Evolutionary conservation across 1,140 invertebrate species (phyloP).

Genomic region (Drosophila repleta): DNA sequence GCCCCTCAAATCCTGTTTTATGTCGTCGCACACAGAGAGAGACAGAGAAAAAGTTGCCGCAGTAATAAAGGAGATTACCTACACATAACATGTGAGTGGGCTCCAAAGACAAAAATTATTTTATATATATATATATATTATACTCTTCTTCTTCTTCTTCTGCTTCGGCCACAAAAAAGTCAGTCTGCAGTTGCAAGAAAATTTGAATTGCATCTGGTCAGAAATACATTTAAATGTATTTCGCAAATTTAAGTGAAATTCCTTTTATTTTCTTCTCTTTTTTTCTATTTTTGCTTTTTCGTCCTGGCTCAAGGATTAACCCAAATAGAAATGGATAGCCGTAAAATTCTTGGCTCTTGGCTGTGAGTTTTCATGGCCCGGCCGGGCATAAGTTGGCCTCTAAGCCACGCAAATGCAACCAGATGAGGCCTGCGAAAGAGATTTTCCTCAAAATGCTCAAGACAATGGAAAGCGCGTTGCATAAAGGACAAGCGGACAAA

Average conservation of each 20-base stretch:
- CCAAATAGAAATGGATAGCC: slow-evolving; percentile 25
- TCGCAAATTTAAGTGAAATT: slow-evolving; percentile 29
- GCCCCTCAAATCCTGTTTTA: slow-evolving; percentile 69
- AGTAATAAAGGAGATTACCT: slow-evolving; percentile 82
- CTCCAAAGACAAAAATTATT: slow-evolving; percentile 57
- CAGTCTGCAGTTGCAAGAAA: not conserved
- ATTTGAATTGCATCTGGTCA: not conserved
- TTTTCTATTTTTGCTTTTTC: slow-evolving; percentile 4
- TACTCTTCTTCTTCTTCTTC: slow-evolving; percentile 14
- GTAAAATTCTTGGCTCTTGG: slow-evolving; percentile 8
- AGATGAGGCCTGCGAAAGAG: not conserved
- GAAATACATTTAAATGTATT: slow-evolving; percentile 31
- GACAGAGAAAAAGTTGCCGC: slow-evolving; percentile 66
- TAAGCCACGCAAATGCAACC: slow-evolving; percentile 4
- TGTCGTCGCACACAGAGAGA: slow-evolving; percentile 30
- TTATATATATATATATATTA: slow-evolving; percentile 18
- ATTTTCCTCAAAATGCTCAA: not conserved
- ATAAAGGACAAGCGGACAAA: not conserved
- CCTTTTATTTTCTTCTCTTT: slow-evolving; percentile 1
- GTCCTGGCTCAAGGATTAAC: slow-evolving; percentile 20
- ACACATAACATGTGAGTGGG: slow-evolving; percentile 70
- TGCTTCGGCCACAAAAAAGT: slow-evolving; percentile 29
- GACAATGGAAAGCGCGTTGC: slow-evolving; percentile 8
- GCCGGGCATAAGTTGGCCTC: slow-evolving; percentile 3
- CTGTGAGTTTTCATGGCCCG: slow-evolving; percentile 6